Conservation (phyloP, 1,140 invertebrate species). For the Scaptomyza pallida region DNA sequence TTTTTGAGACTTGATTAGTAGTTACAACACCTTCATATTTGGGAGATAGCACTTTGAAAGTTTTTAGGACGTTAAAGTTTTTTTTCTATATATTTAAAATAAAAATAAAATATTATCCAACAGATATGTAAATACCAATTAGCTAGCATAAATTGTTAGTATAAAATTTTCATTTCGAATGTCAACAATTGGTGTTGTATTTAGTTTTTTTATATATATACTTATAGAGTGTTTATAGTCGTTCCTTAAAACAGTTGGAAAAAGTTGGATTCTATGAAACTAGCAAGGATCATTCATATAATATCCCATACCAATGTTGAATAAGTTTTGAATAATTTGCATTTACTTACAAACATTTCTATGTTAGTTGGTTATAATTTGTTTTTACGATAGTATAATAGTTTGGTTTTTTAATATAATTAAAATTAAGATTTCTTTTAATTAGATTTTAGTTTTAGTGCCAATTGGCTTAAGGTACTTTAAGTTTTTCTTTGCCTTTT, state of each 20-base stretch:
- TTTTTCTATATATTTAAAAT: conserved; percentile 25
- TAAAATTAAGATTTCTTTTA: conserved; percentile 42
- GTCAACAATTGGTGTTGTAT: conserved; percentile 78
- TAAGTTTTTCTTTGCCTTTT: conserved; percentile 75
- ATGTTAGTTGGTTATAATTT: conserved; percentile 51
- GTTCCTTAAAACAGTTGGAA: conserved; percentile 47
- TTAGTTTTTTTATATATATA: conserved; percentile 34
- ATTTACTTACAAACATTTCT: conserved; percentile 25
- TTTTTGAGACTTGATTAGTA: not conserved
- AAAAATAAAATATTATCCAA: conserved; percentile 57
- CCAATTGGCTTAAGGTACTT: conserved; percentile 83
- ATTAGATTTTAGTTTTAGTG: conserved; percentile 79
- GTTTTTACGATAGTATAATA: conserved; percentile 32
- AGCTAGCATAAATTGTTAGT: conserved; percentile 47
- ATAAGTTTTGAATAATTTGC: conserved; percentile 5
- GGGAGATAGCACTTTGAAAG: conserved; percentile 61
- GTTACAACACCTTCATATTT: conserved; percentile 25
- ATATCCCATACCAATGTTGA: conserved; percentile 15
- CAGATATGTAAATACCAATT: conserved; percentile 75
- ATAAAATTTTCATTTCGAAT: conserved; percentile 69
- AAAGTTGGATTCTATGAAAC: conserved; percentile 48
- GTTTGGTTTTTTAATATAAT: conserved; percentile 30
- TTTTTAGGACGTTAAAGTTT: conserved; percentile 43
- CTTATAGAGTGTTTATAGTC: conserved; percentile 33
- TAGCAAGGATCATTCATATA: conserved; percentile 48